phyloP scores from a whole-genome alignment of 2,888 invertebrate species.

The Tenthredo scrophulariae region DNA sequence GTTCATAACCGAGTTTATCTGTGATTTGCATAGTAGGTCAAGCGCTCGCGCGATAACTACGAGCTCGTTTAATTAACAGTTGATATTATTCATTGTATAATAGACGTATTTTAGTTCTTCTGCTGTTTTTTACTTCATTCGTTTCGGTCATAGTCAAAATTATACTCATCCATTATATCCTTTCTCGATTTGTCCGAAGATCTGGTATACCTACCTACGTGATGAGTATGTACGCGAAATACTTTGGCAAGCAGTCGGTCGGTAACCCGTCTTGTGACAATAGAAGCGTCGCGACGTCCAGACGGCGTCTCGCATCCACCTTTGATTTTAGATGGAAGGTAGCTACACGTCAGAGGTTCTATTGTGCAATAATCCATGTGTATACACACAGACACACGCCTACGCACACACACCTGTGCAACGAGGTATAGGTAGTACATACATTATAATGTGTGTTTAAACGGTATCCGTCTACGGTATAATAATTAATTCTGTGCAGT shows the following conservation, averaged over 20 bases:
- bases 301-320: conserved; percentile 1
- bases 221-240: neutral
- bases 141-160: neutral
- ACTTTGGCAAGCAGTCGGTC: conserved; percentile 21
- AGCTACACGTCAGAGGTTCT: neutral
- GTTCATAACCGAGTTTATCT: conserved; percentile 4
- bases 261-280: conserved; percentile 5
- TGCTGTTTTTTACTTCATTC: neutral
- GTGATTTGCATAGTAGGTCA: neutral
- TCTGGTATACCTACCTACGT: neutral
- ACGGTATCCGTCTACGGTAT: neutral
- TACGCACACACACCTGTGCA: neutral
- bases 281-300: conserved; percentile 22
- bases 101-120: neutral
- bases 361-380: neutral
- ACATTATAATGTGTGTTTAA: neutral
- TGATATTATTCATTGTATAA: neutral
- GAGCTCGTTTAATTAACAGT: neutral
- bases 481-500: neutral
- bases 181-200: neutral
- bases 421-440: neutral
- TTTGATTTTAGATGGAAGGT: neutral
- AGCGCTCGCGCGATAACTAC: neutral
- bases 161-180: neutral
- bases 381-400: neutral